Base-by-base conservation (phyloP, 2,797 vertebrate genomes). In the Heliangelus exortis region DNA sequence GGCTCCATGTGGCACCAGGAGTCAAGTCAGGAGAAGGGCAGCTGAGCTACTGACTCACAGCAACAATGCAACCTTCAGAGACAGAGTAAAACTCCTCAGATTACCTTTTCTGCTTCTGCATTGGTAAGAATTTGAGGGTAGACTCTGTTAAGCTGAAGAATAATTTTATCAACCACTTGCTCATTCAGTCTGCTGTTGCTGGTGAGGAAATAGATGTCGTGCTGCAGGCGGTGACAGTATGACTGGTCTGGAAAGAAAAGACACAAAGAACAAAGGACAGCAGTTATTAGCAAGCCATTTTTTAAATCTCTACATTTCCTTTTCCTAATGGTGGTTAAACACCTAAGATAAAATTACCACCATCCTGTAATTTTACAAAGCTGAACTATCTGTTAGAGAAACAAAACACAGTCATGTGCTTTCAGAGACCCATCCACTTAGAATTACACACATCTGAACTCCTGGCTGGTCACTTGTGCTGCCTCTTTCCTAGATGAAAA, bases 61-160 rank as follows among this genome's bases (percentile, higher is more conserved):
- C 66, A 92, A 43, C 75, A 55, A 88, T 10, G 12, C 48, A 41
- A 25, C 19, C 51, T 41, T 29, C 68, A 66, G 39, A 90, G 47
- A 90, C 2, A 48, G 0, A 57, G 51, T 13, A 62, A 74, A 82
- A 68, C 62, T 23, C 11, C 39, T 33, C 62, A 36, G 62, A 77
- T 96, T 97, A 99, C 99, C 98, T 97, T 99, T 95, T 99, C 98
- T 17, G 99, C 99, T 96, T 99, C 99, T 94, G 98, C 98, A 97
- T 99, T 98, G n/a, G 97, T 98, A 82, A 99, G 99, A 93, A 99
- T 98, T 97, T 99, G 99, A 14, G 99, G 99, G 96, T 99, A 98
- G 97, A 99, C 99, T 91, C 99, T 98, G 96, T 99, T 99, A 59
- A 99, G 98, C 97, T 99, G 99, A 77, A 99, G 98, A 89, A 99